A percentile compares a stretch with the other conserved stretches of the same genome.
These are phyloP conservation scores for Clarias laeviceps DNA, from an alignment of 2,797 vertebrate species.

Conservation along the genomic window DNA sequence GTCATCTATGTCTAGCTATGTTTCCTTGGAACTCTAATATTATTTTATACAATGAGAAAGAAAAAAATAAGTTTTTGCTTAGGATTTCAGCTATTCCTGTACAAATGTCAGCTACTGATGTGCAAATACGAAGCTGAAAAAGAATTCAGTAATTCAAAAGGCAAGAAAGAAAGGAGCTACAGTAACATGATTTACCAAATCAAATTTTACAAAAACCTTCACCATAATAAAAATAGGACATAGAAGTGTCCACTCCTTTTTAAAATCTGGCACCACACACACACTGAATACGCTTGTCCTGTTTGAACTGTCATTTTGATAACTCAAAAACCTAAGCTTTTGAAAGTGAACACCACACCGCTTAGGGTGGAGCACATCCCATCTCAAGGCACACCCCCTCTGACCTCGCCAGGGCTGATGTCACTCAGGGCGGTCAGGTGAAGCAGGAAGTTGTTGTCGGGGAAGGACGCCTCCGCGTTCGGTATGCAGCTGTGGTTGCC, in stretches of 20 bases:
- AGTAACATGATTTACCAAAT: background rate
- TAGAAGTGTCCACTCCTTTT: background rate
- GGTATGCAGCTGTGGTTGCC: conserved; percentile 98
- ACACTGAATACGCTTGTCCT: background rate
- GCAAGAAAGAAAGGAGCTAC: background rate
- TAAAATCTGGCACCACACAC: conserved; percentile 10
- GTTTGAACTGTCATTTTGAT: background rate
- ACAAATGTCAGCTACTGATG: background rate
- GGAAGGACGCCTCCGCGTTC: conserved; percentile 94
- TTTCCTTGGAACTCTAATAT: background rate
- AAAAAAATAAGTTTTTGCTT: background rate
- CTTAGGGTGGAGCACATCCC: conserved; percentile 39
- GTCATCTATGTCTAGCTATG: background rate
- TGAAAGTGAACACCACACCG: conserved; percentile 30
- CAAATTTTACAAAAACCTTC: background rate
- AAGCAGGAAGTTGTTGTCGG: conserved; percentile 92
- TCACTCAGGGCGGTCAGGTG: conserved; percentile 89
- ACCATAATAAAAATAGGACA: background rate
- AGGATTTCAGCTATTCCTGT: background rate
- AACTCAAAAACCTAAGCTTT: conserved; percentile 38
- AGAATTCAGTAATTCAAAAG: background rate
- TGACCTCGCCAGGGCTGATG: conserved; percentile 92
- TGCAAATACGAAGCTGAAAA: too few relatives aligned
- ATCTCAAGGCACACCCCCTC: conserved; percentile 58
- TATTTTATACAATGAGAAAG: background rate